Evolutionary conservation across 1,140 invertebrate genomes (phyloP), one percentile per base, ranked within the genome.

Genomic region (Drosophila ohnishii): DNA sequence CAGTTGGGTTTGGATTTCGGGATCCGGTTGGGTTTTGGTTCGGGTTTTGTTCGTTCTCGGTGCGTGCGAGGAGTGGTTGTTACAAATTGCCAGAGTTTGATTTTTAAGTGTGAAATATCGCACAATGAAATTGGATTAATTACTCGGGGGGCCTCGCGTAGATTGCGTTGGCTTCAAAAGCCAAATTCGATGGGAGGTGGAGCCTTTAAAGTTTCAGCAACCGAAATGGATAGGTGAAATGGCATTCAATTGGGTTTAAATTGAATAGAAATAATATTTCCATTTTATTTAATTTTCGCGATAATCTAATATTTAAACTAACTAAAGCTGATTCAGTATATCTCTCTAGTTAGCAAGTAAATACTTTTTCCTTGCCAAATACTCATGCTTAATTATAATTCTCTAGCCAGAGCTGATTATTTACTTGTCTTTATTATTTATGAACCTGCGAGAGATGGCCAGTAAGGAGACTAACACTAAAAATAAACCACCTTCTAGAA

Each of bases 41-140:
- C 51, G 51, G 51, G 51, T 37, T 53, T 35, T 16, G 32, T n/a
- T 35, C 32, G 13, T 19, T 10, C 32, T 35, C 51, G 53, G 66
- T 72, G 69, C 69, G 69, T 72, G 66, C 42, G 19, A 30, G 11
- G 64, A 71, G 70, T 56, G 74, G 57, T 39, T 78, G 79, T 82
- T 69, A 82, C 79, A 82, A 82, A 82, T 82, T 59, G 79, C 79
- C 28, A 22, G 80, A 74, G 63, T 82, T 82, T 82, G 79, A 82
- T 82, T 82, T 82, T 74, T 64, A 74, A 78, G 69, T 69, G 74
- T 78, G 74, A 78, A 82, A 78, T 69, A 82, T 69, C 56, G 60
- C 58, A 82, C 55, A 78, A 45, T 51, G 42, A 64, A 78, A 78
- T 64, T 61, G 59, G 50, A 82, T 82, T 82, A 82, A 82, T 82